phyloP scores from a whole-genome alignment of 2,113 vertebrate genomes.

The Peromyscus polionotus region DNA sequence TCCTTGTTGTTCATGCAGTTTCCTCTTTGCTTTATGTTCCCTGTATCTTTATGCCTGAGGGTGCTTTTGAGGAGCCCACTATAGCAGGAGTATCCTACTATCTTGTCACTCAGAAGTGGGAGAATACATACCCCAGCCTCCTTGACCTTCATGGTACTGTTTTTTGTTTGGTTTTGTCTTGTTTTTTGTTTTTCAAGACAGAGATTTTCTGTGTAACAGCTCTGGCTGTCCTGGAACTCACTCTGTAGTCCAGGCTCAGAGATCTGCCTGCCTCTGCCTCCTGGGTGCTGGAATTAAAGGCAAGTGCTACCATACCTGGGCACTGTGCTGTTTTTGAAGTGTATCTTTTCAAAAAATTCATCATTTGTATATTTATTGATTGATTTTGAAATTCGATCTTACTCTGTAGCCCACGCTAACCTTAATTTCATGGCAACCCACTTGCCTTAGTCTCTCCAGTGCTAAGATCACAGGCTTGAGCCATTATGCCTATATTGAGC shows the following conservation, averaged over 20 bases:
- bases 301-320: neutral
- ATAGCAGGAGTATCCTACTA: neutral
- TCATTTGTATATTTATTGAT: neutral
- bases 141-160: neutral
- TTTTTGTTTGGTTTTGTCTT: neutral
- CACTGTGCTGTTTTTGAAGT: neutral
- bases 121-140: neutral
- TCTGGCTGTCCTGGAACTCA: too few relatives aligned
- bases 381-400: neutral
- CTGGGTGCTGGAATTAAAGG: neutral
- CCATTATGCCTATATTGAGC: neutral
- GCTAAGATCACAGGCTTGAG: neutral
- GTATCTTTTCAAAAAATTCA: neutral
- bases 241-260: neutral
- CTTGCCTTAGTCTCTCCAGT: neutral
- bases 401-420: neutral
- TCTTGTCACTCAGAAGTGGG: neutral
- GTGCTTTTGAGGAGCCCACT: neutral
- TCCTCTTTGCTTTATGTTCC: neutral
- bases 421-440: neutral
- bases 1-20: neutral
- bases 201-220: neutral
- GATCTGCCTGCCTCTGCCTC: neutral
- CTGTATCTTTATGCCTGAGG: neutral
- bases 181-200: neutral